A percentile compares a stretch with the other conserved stretches of the same genome.
Conservation (phyloP, 1,140 invertebrate species). For the Sitophilus oryzae region DNA sequence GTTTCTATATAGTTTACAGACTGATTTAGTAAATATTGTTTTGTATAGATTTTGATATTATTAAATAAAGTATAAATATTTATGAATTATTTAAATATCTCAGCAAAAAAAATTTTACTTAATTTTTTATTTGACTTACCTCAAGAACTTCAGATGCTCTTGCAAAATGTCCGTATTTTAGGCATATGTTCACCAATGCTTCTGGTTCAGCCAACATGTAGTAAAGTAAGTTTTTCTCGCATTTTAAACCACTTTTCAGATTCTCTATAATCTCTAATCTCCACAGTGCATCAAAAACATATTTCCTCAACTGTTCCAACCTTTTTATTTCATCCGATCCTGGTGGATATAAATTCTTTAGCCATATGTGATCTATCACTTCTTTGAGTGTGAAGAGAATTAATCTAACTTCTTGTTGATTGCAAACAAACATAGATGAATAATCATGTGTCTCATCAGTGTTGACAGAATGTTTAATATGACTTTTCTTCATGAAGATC, state of each 20-base stretch:
- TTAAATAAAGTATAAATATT: neutral
- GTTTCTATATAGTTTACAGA: neutral
- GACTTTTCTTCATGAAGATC: slow-evolving; percentile 30
- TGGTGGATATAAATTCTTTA: slow-evolving; percentile 29
- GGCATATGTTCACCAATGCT: slow-evolving; percentile 38
- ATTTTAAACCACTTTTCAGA: slow-evolving; percentile 22
- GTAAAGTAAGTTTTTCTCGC: slow-evolving; percentile 31
- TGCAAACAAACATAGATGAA: slow-evolving; percentile 23
- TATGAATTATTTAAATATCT: neutral
- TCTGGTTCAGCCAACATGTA: slow-evolving; percentile 39
- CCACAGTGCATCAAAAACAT: slow-evolving; percentile 38
- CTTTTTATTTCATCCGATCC: slow-evolving; percentile 24
- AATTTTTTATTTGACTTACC: slow-evolving; percentile 32
- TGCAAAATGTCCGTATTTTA: slow-evolving; percentile 36
- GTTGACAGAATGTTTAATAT: slow-evolving; percentile 17
- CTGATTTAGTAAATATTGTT: neutral
- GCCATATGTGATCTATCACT: slow-evolving; percentile 30
- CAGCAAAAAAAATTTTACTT: neutral
- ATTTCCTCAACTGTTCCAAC: slow-evolving; percentile 29
- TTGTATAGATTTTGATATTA: neutral
- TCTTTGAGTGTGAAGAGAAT: slow-evolving; percentile 34
- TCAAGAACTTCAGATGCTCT: slow-evolving; percentile 39
- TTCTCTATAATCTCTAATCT: slow-evolving; percentile 35
- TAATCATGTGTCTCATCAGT: neutral
- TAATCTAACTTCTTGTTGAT: slow-evolving; percentile 32